A percentile compares a stretch with the other conserved stretches of the same genome.
Conservation (phyloP, 1,140 invertebrate genomes). For the Homalodisca vitripennis region DNA sequence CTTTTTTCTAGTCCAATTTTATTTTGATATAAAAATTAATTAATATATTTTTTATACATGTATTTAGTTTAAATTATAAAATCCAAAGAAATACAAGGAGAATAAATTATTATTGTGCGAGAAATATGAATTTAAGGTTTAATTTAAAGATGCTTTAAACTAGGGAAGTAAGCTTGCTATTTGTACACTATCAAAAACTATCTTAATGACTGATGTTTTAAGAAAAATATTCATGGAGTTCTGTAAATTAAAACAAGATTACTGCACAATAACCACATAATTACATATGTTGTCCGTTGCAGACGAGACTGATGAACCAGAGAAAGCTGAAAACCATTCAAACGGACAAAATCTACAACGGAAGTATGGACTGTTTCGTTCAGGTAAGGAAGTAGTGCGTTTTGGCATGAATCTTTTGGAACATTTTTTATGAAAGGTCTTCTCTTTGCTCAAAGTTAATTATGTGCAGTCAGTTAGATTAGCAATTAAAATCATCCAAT, state of each 20-base stretch:
- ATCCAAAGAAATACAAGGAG: no score
- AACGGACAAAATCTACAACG: constrained; percentile 54
- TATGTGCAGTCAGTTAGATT: not conserved
- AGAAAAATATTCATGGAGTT: not conserved
- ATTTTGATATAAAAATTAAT: no score
- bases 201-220: not conserved
- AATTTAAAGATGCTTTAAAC: no score
- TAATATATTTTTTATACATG: no score
- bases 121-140: no score
- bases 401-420: not conserved
- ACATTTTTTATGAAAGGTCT: not conserved
- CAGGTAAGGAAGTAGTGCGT: constrained; percentile 58
- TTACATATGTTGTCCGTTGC: constrained; percentile 45
- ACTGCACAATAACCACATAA: not conserved
- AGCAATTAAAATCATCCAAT: not conserved
- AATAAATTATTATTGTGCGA: no score
- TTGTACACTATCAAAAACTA: not conserved
- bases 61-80: no score
- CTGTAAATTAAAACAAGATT: not conserved
- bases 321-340: constrained; percentile 56
- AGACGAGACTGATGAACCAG: constrained; percentile 94
- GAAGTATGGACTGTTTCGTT: constrained; percentile 86
- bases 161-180: not conserved
- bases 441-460: not conserved
- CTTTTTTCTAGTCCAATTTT: no score